phyloP scores from a whole-genome alignment of 2,888 invertebrate species.

The Megalurothrips usitatus region DNA sequence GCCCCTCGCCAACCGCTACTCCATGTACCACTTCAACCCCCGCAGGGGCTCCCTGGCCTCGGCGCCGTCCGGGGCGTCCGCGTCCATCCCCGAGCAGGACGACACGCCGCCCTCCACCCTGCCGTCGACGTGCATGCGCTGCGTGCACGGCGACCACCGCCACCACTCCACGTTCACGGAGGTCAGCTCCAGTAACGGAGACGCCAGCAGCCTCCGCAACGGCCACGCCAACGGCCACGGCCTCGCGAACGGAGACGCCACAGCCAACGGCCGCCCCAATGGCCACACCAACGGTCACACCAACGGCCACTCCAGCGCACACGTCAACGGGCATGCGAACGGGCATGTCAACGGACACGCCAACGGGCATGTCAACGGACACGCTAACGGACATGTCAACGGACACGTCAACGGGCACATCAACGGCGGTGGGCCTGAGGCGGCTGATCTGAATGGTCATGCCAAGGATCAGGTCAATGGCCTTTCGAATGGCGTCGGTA shows the following conservation, averaged over 20 bases:
- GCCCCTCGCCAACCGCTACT: slow-evolving; percentile 60
- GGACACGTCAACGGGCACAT: neutral
- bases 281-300: neutral
- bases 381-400: neutral
- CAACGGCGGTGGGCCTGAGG: neutral
- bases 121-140: slow-evolving; percentile 12
- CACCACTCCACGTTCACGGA: slow-evolving; percentile 21
- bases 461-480: neutral
- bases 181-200: neutral
- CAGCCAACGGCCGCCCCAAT: neutral
- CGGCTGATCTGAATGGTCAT: too few relatives aligned
- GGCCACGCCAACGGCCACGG: neutral
- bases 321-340: neutral
- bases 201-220: neutral
- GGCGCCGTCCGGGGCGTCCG: neutral
- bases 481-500: neutral
- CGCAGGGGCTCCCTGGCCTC: neutral
- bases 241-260: neutral
- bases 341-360: neutral
- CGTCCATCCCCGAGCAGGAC: neutral
- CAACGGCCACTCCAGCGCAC: neutral
- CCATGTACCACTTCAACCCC: slow-evolving; percentile 53
- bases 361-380: too few relatives aligned
- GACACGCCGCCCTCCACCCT: neutral
- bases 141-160: slow-evolving; percentile 16